Evolutionary conservation across 1,140 invertebrate genomes (phyloP), one percentile per base, ranked within the genome.

Genomic region (Drosophila prosaltans): DNA sequence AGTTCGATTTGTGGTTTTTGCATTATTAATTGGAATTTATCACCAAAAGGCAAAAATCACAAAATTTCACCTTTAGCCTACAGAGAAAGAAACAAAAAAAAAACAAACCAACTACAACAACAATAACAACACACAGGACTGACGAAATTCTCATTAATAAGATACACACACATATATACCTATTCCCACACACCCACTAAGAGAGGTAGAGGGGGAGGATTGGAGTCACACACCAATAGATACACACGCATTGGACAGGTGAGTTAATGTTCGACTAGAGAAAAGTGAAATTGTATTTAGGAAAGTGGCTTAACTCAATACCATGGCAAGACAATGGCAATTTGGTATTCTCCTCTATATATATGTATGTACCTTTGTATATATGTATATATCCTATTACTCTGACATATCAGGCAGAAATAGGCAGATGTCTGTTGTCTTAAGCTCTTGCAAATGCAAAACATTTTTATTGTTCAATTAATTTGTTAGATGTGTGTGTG

Each of bases 1-100:
- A 48, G 54, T 51, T 64, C 43, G 61, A 64, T 64, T 64, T 64
- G 30, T 51, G 43, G 36, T 67, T 74, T 78, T 45, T 70, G 61
- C 64, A 65, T 65, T 65, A 65, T 65, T 65, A 51, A 65, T 65
- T 69, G 74, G 72, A 69, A 54, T 59, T 66, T 69, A 69, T 78
- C 21, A 26, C 45, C 45, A 51, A 51, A 51, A 51, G 54, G 69
- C 57, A 72, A 32, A 16, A 59, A 36, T 32, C 32, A 36, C 32
- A 8, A 58, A 32, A 32, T 58, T 36, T 58, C 30, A 58, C 28
- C 55, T 51, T 26, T 26, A 51, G 45, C 45, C 24, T 51, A 10
- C 21, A 36, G 32, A 36, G 6, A 36, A 7, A 36, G 4, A 36
- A 7, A 30, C 2, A 3, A 2, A 30, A 2, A 8, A 26, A 26